These are phyloP conservation scores for Engystomops pustulosus DNA, from an alignment of 2,113 vertebrate species.

Conservation along the genomic window DNA sequence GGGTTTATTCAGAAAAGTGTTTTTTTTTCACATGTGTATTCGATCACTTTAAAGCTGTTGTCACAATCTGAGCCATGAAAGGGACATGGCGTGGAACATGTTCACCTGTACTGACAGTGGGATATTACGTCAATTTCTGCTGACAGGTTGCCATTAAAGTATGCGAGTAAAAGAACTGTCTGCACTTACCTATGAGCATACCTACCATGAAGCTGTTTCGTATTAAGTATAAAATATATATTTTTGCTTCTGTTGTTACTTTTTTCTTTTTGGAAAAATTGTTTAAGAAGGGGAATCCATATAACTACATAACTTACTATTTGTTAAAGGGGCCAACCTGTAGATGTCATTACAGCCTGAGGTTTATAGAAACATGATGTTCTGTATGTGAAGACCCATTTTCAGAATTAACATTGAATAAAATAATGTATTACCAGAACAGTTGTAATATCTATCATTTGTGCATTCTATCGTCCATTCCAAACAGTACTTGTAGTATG, in stretches of 20 bases:
- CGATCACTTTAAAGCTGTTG: too few species aligned
- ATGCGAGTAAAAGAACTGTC: neutral
- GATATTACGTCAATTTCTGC: too few species aligned
- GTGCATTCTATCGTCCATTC: neutral
- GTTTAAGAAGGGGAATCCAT: neutral
- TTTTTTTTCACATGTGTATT: too few species aligned
- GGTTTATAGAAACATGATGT: neutral
- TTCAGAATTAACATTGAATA: neutral
- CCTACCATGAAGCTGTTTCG: neutral
- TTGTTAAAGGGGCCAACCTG: neutral
- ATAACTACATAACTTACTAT: neutral
- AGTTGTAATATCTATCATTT: neutral
- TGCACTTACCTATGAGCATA: neutral
- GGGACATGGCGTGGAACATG: too few species aligned
- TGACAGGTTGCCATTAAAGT: too few species aligned
- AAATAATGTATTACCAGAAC: neutral
- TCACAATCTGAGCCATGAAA: too few species aligned
- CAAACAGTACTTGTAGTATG: neutral
- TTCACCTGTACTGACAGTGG: too few species aligned
- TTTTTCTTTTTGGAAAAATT: neutral
- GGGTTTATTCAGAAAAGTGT: too few species aligned
- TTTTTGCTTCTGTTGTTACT: neutral
- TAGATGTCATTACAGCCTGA: neutral
- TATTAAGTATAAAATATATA: neutral
- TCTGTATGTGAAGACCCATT: neutral